phyloP scores from a whole-genome alignment of 2,797 vertebrate species.

The Pipistrellus nathusii region DNA sequence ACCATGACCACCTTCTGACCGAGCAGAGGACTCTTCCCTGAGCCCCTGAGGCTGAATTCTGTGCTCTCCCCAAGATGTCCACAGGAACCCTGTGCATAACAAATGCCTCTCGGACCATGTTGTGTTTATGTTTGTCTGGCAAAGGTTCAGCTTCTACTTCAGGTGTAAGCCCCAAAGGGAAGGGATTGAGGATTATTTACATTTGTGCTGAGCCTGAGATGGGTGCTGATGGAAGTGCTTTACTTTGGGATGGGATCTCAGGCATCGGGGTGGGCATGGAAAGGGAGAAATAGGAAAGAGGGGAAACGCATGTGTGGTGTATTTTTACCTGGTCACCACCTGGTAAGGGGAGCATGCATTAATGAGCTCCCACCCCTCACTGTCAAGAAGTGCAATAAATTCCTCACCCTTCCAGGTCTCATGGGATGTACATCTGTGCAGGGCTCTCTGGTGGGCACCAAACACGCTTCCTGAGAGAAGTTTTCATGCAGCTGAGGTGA shows the following conservation, averaged over 20 bases:
- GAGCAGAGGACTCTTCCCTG: not conserved
- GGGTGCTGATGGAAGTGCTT: not conserved
- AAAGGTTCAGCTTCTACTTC: not conserved
- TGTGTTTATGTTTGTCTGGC: not conserved
- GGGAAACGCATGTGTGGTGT: not conserved
- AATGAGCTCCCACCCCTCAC: rapidly evolving
- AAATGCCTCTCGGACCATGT: not conserved
- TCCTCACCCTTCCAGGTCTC: not conserved
- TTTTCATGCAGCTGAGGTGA: not conserved
- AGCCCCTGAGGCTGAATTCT: not conserved
- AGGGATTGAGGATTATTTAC: not conserved
- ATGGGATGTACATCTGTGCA: not conserved
- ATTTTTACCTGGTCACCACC: no score
- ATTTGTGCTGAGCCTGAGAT: not conserved
- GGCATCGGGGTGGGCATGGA: not conserved
- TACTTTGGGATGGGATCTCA: not conserved
- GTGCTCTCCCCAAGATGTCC: not conserved
- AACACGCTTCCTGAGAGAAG: not conserved
- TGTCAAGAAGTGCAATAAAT: not conserved
- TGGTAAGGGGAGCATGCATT: rapidly evolving
- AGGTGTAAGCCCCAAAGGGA: not conserved
- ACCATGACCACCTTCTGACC: not conserved
- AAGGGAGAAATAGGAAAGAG: not conserved
- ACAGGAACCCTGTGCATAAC: not conserved
- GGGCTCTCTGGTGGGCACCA: not conserved